Evolutionary conservation across 2,797 vertebrate species (phyloP).

Genomic region (Macroramphosus scolopax): DNA sequence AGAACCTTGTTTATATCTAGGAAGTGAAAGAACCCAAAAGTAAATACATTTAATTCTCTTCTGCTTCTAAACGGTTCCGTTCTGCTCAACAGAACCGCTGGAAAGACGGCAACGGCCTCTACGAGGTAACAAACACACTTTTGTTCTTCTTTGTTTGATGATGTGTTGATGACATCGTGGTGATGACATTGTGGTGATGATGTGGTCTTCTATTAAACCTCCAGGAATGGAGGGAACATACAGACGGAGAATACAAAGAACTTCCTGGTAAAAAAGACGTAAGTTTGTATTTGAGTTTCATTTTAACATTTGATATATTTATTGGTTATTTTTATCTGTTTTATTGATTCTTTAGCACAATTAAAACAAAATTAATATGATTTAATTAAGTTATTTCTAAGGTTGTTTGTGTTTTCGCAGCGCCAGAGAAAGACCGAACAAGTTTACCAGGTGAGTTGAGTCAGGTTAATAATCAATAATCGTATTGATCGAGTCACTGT

Average conservation of each 20-base stretch:
- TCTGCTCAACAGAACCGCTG: slow-evolving; percentile 47
- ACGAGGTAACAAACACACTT: slow-evolving; percentile 60
- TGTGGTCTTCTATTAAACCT: neutral
- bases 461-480: neutral
- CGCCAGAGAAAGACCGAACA: slow-evolving; percentile 61
- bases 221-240: slow-evolving; percentile 23
- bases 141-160: neutral
- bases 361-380: too few relatives aligned
- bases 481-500: neutral
- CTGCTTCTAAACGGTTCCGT: too few relatives aligned
- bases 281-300: neutral
- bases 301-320: neutral
- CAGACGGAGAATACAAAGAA: slow-evolving; percentile 47
- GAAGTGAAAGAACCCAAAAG: too few relatives aligned
- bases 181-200: neutral
- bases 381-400: neutral
- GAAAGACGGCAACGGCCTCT: slow-evolving; percentile 14
- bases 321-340: neutral
- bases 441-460: slow-evolving; percentile 73
- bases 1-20: too few relatives aligned
- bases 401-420: slow-evolving; percentile 28
- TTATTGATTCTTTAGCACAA: too few relatives aligned
- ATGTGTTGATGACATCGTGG: neutral
- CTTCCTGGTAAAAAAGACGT: slow-evolving; percentile 54
- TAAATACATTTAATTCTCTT: neutral